Evolutionary conservation across 2,888 invertebrate genomes (phyloP), one percentile per base, ranked within the genome.

Genomic region (Trissonchulus latispiculum): DNA sequence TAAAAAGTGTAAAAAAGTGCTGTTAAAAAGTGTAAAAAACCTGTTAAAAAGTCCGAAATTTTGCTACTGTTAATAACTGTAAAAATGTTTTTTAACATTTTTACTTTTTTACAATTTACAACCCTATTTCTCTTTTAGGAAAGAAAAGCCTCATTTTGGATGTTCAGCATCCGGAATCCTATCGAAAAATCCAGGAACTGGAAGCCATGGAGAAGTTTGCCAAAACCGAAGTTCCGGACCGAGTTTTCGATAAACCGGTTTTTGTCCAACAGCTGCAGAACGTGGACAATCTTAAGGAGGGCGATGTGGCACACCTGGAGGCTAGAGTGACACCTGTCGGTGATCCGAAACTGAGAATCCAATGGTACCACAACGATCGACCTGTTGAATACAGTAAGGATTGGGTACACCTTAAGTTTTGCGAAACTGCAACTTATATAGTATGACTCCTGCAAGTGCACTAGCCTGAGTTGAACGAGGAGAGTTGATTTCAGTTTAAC

Each of bases 251-350:
- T 28, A 91, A 94, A 79, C 95, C 95, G 1, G 90, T 90, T 83
- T 95, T 95, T 85, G 89, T 91, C 70, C 92, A 92, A 1, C 93
- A 93, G 82, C 91, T 95, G 79, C 86, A 87, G 76, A 91, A 92
- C 81, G 88, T 93, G 1, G 90, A 90, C 1, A 90, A 90, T 83
- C 85, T 97, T 75, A 91, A 91, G 72, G 96, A 97, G 86, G 94
- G 94, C 36, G 93, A 95, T 84, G 91, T 93, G 78, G 94, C 93
- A 77, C 94, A 96, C 84, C 95, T 95, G 84, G 96, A 95, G 85
- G 69, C 69, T 3, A 33, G 36, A n/a, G 36, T 67, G n/a, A 29
- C 68, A 2, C 72, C 82, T 32, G 78, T 77, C 1, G 80, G 77
- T 32, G 82, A 82, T 73, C 82, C 82, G 8, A 76, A 77, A 64